Evolutionary conservation across 2,797 vertebrate genomes (phyloP).

Genomic region (Strix occidentalis): DNA sequence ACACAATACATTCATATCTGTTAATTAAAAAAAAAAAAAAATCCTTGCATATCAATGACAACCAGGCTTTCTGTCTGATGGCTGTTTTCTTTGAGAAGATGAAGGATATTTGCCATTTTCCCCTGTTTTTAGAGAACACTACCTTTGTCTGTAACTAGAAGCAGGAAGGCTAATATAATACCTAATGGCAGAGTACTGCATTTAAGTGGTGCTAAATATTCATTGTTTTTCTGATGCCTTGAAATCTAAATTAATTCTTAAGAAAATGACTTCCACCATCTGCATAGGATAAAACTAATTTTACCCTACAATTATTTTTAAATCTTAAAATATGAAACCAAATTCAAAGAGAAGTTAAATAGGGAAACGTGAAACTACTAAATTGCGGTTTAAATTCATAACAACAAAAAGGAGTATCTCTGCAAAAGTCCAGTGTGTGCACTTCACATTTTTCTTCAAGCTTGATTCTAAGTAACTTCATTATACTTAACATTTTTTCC

Average conservation of each 20-base stretch:
- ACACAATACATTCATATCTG: not conserved
- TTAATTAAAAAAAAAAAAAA: not conserved
- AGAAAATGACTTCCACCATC: not conserved
- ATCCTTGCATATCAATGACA: not conserved
- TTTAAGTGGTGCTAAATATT: not conserved
- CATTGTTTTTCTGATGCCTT: not conserved
- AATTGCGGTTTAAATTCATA: not conserved
- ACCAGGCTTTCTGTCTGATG: not conserved
- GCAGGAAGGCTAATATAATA: not conserved
- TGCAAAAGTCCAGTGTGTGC: not conserved
- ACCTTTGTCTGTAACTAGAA: not conserved
- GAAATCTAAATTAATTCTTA: not conserved
- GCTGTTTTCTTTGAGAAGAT: not conserved
- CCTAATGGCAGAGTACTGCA: not conserved
- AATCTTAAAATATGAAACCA: not conserved
- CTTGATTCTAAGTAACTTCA: conserved; percentile 17
- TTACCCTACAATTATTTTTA: not conserved
- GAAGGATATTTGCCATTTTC: not conserved
- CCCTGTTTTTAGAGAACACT: not conserved
- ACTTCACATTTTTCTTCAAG: not conserved
- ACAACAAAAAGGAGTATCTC: not conserved
- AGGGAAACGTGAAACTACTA: not conserved
- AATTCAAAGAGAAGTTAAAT: not conserved
- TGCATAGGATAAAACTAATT: not conserved
- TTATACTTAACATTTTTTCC: conserved; percentile 18